Evolutionary conservation across 2,888 invertebrate genomes (phyloP).

Genomic region (Synanthedon myopaeformis): DNA sequence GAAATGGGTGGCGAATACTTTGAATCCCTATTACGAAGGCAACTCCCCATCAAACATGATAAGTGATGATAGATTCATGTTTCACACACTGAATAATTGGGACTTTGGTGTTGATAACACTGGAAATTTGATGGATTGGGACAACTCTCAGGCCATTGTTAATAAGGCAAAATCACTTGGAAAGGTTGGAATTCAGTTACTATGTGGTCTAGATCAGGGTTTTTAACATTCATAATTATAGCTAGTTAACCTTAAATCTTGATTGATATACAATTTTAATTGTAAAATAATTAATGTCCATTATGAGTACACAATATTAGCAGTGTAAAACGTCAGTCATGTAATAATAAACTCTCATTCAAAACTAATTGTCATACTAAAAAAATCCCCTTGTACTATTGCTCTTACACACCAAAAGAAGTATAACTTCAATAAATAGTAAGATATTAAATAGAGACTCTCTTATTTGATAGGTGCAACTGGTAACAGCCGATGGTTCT

Average conservation of each 20-base stretch:
- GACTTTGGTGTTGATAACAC: slow-evolving; percentile 87
- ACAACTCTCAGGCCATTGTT: slow-evolving; percentile 76
- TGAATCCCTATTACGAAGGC: slow-evolving; percentile 94
- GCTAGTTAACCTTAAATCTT: too few relatives aligned
- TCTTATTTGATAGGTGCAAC: slow-evolving; percentile 53
- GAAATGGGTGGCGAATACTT: slow-evolving; percentile 87
- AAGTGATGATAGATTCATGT: slow-evolving; percentile 87
- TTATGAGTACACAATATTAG: too few relatives aligned
- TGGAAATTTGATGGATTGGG: slow-evolving; percentile 82
- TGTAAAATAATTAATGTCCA: too few relatives aligned
- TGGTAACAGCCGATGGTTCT: slow-evolving; percentile 95
- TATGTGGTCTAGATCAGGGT: too few relatives aligned
- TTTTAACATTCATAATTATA: too few relatives aligned
- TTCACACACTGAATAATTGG: slow-evolving; percentile 84
- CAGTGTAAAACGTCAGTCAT: not conserved
- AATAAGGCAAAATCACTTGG: slow-evolving; percentile 55
- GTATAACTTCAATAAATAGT: not conserved
- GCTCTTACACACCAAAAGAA: not conserved
- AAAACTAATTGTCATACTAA: too few relatives aligned
- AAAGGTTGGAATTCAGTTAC: slow-evolving; percentile 23
- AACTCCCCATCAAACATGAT: slow-evolving; percentile 80
- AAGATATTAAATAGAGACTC: not conserved
- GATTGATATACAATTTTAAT: too few relatives aligned
- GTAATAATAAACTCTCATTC: too few relatives aligned
- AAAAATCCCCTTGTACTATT: not conserved